A percentile compares a stretch with the other conserved stretches of the same genome.
These are phyloP conservation scores for Plebejus melissa DNA, from an alignment of 2,888 invertebrate species.

Conservation along the genomic window DNA sequence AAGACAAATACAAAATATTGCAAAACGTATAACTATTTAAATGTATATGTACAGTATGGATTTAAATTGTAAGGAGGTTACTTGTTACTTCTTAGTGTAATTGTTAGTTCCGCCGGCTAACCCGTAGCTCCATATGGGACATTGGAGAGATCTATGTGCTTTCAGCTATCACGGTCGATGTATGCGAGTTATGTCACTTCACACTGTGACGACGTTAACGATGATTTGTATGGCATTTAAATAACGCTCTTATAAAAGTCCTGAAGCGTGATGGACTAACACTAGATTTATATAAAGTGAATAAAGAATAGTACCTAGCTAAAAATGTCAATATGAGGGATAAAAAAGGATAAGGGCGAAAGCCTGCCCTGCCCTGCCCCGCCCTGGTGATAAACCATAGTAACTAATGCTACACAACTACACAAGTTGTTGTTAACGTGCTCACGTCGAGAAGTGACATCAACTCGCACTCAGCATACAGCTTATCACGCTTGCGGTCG, in stretches of 20 bases:
- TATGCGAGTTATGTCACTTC: background rate
- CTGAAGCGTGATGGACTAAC: too few species aligned
- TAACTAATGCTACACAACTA: too few species aligned
- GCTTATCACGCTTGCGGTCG: constrained; percentile 30
- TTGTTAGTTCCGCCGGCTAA: constrained; percentile 27
- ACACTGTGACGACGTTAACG: background rate
- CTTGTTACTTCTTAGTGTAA: background rate
- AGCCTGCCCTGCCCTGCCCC: too few species aligned
- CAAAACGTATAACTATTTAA: background rate
- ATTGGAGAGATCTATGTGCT: constrained; percentile 38
- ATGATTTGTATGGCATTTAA: too few species aligned
- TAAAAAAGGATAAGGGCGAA: too few species aligned
- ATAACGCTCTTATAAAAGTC: too few species aligned
- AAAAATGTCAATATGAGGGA: too few species aligned
- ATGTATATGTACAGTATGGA: background rate
- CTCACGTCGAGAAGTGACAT: background rate
- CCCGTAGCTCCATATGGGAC: constrained; percentile 53
- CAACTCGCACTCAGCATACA: constrained; percentile 26
- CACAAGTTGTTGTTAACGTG: background rate
- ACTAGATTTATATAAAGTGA: too few species aligned
- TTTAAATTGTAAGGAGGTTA: background rate
- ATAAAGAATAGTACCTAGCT: too few species aligned
- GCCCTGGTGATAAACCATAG: too few species aligned
- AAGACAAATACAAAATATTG: too few species aligned
- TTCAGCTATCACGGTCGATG: background rate